A percentile compares a stretch with the other conserved stretches of the same genome.
phyloP scores from a whole-genome alignment of 2,888 invertebrate species.

The Leptinotarsa haldemani region DNA sequence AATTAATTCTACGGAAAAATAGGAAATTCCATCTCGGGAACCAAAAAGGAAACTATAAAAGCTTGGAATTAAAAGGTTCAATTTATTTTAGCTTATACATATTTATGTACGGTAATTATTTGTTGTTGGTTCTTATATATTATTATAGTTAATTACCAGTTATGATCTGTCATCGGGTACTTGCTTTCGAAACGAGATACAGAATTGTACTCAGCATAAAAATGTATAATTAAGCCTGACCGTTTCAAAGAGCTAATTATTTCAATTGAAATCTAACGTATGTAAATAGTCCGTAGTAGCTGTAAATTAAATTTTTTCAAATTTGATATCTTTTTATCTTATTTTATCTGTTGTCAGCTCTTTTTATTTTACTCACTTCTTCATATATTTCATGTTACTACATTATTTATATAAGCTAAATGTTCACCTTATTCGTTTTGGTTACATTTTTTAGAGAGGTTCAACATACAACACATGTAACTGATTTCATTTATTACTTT shows the following conservation, averaged over 20 bases:
- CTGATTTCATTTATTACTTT: no score
- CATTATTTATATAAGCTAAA: no score
- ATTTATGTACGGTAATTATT: constrained; percentile 37
- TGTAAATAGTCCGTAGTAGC: not conserved
- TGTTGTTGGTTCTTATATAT: constrained; percentile 31
- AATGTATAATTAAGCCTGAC: constrained; percentile 23
- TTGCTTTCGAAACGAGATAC: constrained; percentile 28
- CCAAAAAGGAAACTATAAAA: constrained; percentile 1
- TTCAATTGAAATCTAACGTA: constrained; percentile 11
- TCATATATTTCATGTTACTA: no score
- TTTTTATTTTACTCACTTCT: no score
- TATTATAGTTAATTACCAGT: constrained; percentile 33
- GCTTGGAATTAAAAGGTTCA: constrained; percentile 17
- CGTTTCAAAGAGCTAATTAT: constrained; percentile 18
- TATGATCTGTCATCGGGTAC: constrained; percentile 37
- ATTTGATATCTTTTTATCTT: no score
- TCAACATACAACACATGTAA: no score
- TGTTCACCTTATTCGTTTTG: no score
- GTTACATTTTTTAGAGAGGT: no score
- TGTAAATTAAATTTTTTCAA: not conserved
- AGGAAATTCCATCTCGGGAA: constrained; percentile 13
- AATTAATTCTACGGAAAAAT: constrained; percentile 4
- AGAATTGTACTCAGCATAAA: constrained; percentile 7
- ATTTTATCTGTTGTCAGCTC: no score
- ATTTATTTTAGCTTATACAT: constrained; percentile 31